Evolutionary conservation across 2,888 invertebrate genomes (phyloP), one percentile per base, ranked within the genome.

Genomic region (Campoletis raptor): DNA sequence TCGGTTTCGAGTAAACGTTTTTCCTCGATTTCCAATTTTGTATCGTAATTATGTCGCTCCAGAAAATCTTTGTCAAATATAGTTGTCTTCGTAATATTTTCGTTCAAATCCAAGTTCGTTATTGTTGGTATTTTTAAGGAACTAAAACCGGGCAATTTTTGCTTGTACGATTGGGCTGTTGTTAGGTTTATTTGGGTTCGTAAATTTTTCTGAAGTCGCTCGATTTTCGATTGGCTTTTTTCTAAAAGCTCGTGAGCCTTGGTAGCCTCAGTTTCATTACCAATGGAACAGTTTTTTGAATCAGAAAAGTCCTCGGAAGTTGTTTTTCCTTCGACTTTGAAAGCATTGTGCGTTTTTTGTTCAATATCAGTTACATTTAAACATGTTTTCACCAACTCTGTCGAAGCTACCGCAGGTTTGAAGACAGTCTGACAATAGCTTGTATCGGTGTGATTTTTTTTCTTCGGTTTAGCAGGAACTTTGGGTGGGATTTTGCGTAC

Each of bases 21-120:
- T 81, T 93, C 92, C 64, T 92, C 92, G 86, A 92, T 92, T 73
- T 90, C 91, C 70, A 92, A 69, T 18, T 90, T 87, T 45, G 90
- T 90, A 70, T 91, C 91, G 57, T 91, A 90, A 81, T 90, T 91
- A 45, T 92, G 92, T 70, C 86, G 90, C 67, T 90, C 85, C 7
- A 92, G 88, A 61, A 92, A 93, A 54, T 92, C 92, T 64, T 89
- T 87, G 78, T 93, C 93, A 72, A 93, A 92, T n/a, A 73, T 69
- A 15, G 78, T 69, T 9, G 70, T 83, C 24, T 85, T 88, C 48
- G 90, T 89, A 24, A 89, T 36, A 37, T 90, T 91, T 83, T 90
- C 89, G 79, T 90, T 91, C 9, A 89, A 54, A 85, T 90, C 89
- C 57, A 90, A 83, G 82, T 90, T 89, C 0, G 80, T 42, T 8